Percentiles rank a stretch among this genome's conserved stretches.
Conservation (phyloP, 2,113 vertebrate genomes). For the Xenopus tropicalis region UCB_Xtro_10.0 CM004444.2:99453501-99454000, state of each 20-base stretch:
- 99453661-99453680: background rate
- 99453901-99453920: conserved; percentile 35
- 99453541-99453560: no score
- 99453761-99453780: background rate
- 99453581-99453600: no score
- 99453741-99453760: background rate
- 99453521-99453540: no score
- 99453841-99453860: conserved; percentile 39
- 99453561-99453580: no score
- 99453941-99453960: conserved; percentile 46
- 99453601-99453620: no score
- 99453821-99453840: conserved; percentile 36
- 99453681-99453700: background rate
- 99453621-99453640: no score
- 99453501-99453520: no score
- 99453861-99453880: conserved; percentile 39
- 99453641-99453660: no score
- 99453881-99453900: conserved; percentile 46
- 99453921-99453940: conserved; percentile 43
- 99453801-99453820: conserved; percentile 30
- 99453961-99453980: conserved; percentile 44
- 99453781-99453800: background rate
- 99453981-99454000: conserved; percentile 46
- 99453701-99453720: background rate
- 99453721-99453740: background rate